Evolutionary conservation across 2,888 invertebrate genomes (phyloP), one percentile per base, ranked within the genome.

Genomic region (Xanthorhoe spadicearia): DNA sequence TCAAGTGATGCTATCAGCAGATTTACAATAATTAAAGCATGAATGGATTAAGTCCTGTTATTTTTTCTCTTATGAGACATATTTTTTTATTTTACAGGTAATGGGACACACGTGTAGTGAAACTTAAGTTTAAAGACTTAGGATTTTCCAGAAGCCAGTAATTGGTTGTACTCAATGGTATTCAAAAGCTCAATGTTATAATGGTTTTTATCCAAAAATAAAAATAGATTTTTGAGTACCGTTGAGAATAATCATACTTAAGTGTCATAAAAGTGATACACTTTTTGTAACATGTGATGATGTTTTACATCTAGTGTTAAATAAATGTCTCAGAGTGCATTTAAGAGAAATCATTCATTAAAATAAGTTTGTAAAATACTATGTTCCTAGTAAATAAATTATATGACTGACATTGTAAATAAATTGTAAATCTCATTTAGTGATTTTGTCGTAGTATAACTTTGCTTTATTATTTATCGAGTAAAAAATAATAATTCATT

Each of bases 91-190:
- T 80, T 89, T 82, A 71, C 89, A 92, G 92, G 90, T 86, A 90
- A 85, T 71, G 82, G 84, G 60, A 84, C 88, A 1, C 91, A 89
- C 72, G 92, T 92, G 73, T 92, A 90, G 81, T 77, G 64, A 74
- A 54, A 7, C 5, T 53, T 15, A 35, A 19, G 15, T 28, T n/a
- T 3, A 17, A 48, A 48, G 15, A 17, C 17, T 32, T 32, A 13
- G 13, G 32, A 32, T 32, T 32, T 4, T 32, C 5, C 32, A 32
- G 13, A 43, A 43, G 38, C 38, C 38, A 43, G 38, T 43, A 43
- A 13, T 43, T 4, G 13, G 38, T 13, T 32, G 38, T 43, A 13
- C 13, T 13, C 13, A 43, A 43, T 13, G 38, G 38, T 43, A 43
- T 43, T 13, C 38, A 43, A 43, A 43, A 43, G n/a, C n/a, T n/a